A percentile compares a stretch with the other conserved stretches of the same genome.
phyloP scores from a whole-genome alignment of 1,140 invertebrate species.

The Aphis craccivora region DNA sequence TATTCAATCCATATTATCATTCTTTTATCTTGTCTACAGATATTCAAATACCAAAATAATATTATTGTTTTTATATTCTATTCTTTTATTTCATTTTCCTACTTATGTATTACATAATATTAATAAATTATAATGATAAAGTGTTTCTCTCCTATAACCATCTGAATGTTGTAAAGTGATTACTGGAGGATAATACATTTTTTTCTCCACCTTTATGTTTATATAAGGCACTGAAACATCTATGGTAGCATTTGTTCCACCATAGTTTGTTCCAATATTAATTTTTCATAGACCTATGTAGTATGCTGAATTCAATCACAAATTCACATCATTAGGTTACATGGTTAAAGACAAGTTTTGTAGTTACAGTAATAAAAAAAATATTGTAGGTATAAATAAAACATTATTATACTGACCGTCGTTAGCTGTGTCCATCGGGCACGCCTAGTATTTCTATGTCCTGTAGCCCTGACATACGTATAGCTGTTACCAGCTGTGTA shows the following conservation, averaged over 20 bases:
- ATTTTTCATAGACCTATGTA: not conserved
- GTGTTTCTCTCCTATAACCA: too few species aligned
- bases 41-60: not conserved
- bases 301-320: not conserved
- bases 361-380: not conserved
- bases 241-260: not conserved
- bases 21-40: not conserved
- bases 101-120: too few species aligned
- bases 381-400: not conserved
- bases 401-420: constrained; percentile 32
- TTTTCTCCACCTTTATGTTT: not conserved
- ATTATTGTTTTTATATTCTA: not conserved
- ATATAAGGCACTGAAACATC: not conserved
- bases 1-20: not conserved
- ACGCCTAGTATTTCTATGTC: constrained; percentile 51
- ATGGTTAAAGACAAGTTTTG: not conserved
- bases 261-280: not conserved
- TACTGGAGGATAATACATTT: not conserved
- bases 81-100: not conserved
- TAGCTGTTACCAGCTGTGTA: constrained; percentile 27
- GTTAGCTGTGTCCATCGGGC: constrained; percentile 52
- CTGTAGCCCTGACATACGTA: constrained; percentile 41
- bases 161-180: not conserved
- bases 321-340: not conserved
- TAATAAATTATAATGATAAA: too few species aligned